These are phyloP conservation scores for Anodontia alba DNA, from an alignment of 2,888 invertebrate species.

Conservation along the genomic window DNA sequence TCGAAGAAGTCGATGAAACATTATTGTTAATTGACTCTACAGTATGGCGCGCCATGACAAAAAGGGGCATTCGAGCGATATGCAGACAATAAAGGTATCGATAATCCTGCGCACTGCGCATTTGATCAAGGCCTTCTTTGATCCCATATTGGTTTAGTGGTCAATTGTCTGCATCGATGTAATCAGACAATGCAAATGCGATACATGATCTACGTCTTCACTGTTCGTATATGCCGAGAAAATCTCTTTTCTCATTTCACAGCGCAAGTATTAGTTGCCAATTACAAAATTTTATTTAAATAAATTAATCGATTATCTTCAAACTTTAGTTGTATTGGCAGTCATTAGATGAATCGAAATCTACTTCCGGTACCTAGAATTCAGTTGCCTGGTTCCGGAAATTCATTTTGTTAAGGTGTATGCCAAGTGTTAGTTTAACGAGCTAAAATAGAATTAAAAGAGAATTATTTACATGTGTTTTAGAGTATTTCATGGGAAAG, in stretches of 20 bases:
- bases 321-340: neutral
- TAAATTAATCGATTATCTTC: neutral
- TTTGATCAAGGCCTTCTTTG: too few relatives aligned
- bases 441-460: neutral
- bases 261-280: too few relatives aligned
- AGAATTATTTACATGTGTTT: neutral
- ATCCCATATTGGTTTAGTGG: too few relatives aligned
- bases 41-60: too few relatives aligned
- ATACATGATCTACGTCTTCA: too few relatives aligned
- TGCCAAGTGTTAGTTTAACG: neutral
- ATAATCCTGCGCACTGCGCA: too few relatives aligned
- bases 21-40: neutral
- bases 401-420: slow-evolving; percentile 1
- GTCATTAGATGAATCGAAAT: neutral
- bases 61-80: too few relatives aligned
- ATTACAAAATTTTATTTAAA: neutral
- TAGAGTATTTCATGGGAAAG: neutral
- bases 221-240: too few relatives aligned
- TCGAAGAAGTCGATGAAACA: neutral
- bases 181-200: too few relatives aligned
- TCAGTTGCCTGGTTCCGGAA: neutral
- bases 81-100: too few relatives aligned
- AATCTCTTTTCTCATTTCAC: too few relatives aligned
- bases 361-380: neutral
- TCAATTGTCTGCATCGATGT: too few relatives aligned